Evolutionary conservation across 2,113 vertebrate genomes (phyloP).

Genomic region (Leucoraja erinaceus): DNA sequence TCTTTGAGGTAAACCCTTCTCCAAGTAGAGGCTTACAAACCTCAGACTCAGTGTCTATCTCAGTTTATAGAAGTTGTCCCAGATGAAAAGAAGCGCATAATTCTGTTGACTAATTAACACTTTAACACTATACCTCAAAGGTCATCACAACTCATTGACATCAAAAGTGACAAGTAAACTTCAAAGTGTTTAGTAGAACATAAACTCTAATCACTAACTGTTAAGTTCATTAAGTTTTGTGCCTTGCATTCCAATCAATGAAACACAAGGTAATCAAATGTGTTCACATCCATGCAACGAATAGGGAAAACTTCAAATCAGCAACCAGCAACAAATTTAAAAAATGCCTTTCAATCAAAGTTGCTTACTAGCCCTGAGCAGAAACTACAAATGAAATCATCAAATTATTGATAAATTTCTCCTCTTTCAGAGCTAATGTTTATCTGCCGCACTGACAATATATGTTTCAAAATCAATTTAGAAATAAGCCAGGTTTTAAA

Average conservation of each 20-base stretch:
- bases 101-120: constrained; percentile 4
- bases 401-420: neutral
- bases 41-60: too few relatives aligned
- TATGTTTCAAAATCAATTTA: neutral
- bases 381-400: neutral
- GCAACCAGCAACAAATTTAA: neutral
- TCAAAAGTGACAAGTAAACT: neutral
- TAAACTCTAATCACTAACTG: neutral
- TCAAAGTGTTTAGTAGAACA: neutral
- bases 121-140: neutral
- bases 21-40: too few relatives aligned
- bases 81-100: too few relatives aligned
- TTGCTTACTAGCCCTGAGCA: neutral
- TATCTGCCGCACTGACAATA: neutral
- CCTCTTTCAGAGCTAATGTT: neutral
- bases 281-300: neutral
- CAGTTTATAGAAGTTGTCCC: too few relatives aligned
- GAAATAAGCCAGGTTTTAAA: neutral
- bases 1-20: too few relatives aligned
- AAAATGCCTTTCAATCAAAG: neutral
- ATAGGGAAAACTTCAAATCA: neutral
- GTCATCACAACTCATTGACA: neutral
- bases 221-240: neutral
- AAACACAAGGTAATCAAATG: neutral
- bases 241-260: neutral